Evolutionary conservation across 2,888 invertebrate genomes (phyloP).

Genomic region (Mesochorus sp.): DNA sequence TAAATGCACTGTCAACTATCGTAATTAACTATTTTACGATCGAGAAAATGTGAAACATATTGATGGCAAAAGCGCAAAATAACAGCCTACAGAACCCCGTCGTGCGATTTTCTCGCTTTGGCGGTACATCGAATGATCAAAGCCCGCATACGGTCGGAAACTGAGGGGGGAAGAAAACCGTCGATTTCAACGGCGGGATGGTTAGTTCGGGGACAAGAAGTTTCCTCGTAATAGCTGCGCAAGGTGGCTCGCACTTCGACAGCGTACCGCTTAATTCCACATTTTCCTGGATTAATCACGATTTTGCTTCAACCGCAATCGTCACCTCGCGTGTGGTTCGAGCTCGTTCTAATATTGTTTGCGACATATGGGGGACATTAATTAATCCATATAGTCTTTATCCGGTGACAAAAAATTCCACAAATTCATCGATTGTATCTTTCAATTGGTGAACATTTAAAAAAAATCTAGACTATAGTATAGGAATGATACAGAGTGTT

Average conservation of each 20-base stretch:
- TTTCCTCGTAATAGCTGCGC: conserved; percentile 30
- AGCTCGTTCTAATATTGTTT: conserved; percentile 44
- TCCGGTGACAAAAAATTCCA: no score
- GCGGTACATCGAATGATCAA: no score
- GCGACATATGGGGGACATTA: conserved; percentile 53
- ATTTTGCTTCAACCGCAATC: conserved; percentile 51
- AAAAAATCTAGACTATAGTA: no score
- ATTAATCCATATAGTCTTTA: conserved; percentile 36
- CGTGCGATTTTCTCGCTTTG: no score
- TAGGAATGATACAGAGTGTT: no score
- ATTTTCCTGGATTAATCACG: conserved; percentile 60
- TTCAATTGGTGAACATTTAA: no score
- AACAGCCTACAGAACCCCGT: no score
- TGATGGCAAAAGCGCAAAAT: no score
- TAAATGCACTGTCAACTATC: no score
- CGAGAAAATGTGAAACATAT: background rate
- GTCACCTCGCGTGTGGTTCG: conserved; percentile 24
- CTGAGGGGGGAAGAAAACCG: conserved; percentile 42
- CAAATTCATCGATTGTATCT: no score
- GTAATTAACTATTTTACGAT: no score
- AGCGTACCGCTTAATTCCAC: conserved; percentile 52
- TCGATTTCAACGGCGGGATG: conserved; percentile 35
- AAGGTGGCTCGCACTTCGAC: conserved; percentile 19
- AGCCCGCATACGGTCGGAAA: conserved; percentile 21
- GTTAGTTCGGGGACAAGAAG: conserved; percentile 51